Percentiles rank a stretch among this genome's conserved stretches.
These are phyloP conservation scores for Bergia puertoricense DNA, from an alignment of 92 coral and sea anemone species.

Conservation along the genomic window DNA sequence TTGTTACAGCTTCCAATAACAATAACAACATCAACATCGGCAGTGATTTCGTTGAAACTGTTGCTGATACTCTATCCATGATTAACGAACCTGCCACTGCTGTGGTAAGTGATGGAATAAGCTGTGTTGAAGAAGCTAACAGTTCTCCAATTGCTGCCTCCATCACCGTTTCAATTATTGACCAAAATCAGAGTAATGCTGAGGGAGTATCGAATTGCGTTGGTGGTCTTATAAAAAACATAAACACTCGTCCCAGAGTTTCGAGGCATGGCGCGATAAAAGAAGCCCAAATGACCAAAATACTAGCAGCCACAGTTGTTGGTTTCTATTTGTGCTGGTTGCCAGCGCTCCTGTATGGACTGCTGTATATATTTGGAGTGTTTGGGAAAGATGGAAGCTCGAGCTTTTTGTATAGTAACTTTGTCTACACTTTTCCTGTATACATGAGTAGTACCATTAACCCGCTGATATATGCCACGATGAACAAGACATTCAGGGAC, in stretches of 20 bases:
- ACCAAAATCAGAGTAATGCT: not conserved
- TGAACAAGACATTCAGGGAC: conserved; percentile 28
- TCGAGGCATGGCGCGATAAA: not conserved
- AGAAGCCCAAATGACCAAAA: conserved; percentile 23
- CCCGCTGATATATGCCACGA: conserved; percentile 27
- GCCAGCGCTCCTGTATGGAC: conserved; percentile 8
- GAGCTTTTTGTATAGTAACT: conserved; percentile 10
- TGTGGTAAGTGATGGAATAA: not conserved
- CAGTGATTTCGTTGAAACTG: not conserved
- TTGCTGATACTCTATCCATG: not conserved
- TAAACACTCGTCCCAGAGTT: not conserved
- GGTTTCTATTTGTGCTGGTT: conserved; percentile 29
- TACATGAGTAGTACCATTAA: conserved; percentile 23
- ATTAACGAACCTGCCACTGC: not conserved
- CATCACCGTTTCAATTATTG: not conserved
- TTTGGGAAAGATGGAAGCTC: not conserved
- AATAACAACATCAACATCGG: not conserved
- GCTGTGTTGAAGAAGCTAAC: not conserved
- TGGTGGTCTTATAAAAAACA: not conserved
- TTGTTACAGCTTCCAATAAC: not conserved
- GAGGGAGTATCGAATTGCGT: not conserved
- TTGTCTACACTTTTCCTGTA: conserved; percentile 11
- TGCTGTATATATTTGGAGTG: conserved; percentile 1
- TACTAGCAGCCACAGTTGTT: conserved; percentile 21
- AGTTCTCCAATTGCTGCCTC: no score